A percentile compares a stretch with the other conserved stretches of the same genome.
Conservation (phyloP, 2,888 invertebrate species). For the Escarpia spicata region DNA sequence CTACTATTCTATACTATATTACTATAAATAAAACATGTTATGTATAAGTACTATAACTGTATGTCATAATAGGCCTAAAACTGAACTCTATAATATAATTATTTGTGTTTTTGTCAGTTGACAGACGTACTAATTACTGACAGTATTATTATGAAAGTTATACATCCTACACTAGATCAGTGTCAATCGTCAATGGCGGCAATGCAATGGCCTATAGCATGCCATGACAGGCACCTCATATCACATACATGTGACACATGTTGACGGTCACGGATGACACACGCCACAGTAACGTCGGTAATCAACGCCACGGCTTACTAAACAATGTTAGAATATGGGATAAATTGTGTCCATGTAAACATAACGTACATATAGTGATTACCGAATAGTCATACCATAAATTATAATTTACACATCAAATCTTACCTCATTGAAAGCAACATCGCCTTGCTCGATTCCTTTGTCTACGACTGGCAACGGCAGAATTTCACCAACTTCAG, state of each 20-base stretch:
- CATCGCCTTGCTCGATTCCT: background rate
- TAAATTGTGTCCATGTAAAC: too few relatives aligned
- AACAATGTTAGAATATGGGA: too few relatives aligned
- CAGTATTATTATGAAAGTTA: background rate
- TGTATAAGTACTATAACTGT: background rate
- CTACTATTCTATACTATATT: background rate
- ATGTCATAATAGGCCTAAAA: background rate
- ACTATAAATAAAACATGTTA: background rate
- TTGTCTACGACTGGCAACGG: background rate
- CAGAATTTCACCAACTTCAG: background rate
- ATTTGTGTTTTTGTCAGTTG: background rate
- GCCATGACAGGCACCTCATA: too few relatives aligned
- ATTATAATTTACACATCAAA: too few relatives aligned
- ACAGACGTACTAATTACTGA: background rate
- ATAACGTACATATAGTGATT: too few relatives aligned
- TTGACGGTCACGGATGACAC: too few relatives aligned
- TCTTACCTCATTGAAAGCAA: background rate
- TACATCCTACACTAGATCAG: background rate
- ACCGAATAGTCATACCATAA: too few relatives aligned
- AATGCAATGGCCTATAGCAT: background rate
- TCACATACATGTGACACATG: too few relatives aligned
- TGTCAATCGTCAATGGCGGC: background rate
- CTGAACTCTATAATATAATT: background rate
- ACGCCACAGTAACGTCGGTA: too few relatives aligned
- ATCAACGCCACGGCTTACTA: too few relatives aligned